Evolutionary conservation across 1,140 invertebrate genomes (phyloP).

Genomic region (Panagrolaimus sp.): DNA sequence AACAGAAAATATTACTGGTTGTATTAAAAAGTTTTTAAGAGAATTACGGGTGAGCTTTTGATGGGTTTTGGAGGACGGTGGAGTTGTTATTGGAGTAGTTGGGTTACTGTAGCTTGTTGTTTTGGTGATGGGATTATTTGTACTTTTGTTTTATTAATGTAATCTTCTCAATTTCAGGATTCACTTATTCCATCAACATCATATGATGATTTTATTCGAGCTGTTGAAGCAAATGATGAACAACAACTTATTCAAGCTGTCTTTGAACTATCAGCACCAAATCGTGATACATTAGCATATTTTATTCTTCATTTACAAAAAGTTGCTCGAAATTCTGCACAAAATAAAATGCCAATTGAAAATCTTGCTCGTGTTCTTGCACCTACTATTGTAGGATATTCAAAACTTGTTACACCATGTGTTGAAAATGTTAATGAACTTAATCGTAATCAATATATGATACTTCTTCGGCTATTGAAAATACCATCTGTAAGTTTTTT

Average conservation of each 20-base stretch:
- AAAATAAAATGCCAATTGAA: slow-evolving; percentile 24
- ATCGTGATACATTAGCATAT: slow-evolving; percentile 79
- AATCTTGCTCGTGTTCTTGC: slow-evolving; percentile 20
- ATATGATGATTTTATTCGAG: slow-evolving; percentile 73
- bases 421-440: not conserved
- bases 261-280: slow-evolving; percentile 71
- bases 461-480: not conserved
- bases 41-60: slow-evolving; percentile 25
- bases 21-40: slow-evolving; percentile 72
- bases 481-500: not conserved
- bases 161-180: slow-evolving; percentile 63
- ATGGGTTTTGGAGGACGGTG: no score
- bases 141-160: not conserved
- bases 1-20: slow-evolving; percentile 74
- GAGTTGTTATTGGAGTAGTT: no score
- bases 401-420: not conserved
- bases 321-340: slow-evolving; percentile 27
- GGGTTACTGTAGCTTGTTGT: not conserved
- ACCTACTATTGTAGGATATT: slow-evolving; percentile 16
- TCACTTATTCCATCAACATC: slow-evolving; percentile 72
- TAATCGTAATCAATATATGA: not conserved
- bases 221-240: slow-evolving; percentile 63
- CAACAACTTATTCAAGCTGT: slow-evolving; percentile 67
- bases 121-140: no score
- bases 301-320: slow-evolving; percentile 75